Evolutionary conservation across 2,888 invertebrate species (phyloP).

Genomic region (Dexiosoma caninum): DNA sequence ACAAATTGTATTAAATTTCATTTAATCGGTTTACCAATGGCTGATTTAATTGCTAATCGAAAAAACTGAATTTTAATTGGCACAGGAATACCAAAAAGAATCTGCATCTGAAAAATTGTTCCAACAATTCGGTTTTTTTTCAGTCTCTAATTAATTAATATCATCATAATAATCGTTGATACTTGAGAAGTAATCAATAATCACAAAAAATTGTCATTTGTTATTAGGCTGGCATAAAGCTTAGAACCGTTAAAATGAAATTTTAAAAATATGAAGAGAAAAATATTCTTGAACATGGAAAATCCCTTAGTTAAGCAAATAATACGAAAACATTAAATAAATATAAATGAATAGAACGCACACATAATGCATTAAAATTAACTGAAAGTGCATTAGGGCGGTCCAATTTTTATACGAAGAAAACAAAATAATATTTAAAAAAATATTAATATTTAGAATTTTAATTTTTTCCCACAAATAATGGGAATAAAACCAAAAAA

Average conservation of each 20-base stretch:
- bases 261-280: not conserved
- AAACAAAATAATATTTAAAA: not conserved
- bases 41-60: too few relatives aligned
- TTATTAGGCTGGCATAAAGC: conserved; percentile 21
- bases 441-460: too few relatives aligned
- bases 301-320: conserved; percentile 27
- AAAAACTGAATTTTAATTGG: too few relatives aligned
- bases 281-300: not conserved
- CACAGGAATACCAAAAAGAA: too few relatives aligned
- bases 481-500: too few relatives aligned
- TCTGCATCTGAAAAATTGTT: too few relatives aligned
- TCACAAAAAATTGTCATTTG: conserved; percentile 46
- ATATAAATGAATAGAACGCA: not conserved
- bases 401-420: too few relatives aligned
- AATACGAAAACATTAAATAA: not conserved
- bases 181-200: not conserved
- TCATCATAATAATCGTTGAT: not conserved
- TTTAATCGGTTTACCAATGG: too few relatives aligned
- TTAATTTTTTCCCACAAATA: too few relatives aligned
- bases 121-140: too few relatives aligned
- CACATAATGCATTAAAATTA: conserved; percentile 6
- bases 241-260: not conserved
- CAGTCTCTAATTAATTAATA: too few relatives aligned
- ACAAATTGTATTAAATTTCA: too few relatives aligned
- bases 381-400: not conserved